Conservation (phyloP, 1,140 invertebrate species). For the Apis cerana region DNA sequence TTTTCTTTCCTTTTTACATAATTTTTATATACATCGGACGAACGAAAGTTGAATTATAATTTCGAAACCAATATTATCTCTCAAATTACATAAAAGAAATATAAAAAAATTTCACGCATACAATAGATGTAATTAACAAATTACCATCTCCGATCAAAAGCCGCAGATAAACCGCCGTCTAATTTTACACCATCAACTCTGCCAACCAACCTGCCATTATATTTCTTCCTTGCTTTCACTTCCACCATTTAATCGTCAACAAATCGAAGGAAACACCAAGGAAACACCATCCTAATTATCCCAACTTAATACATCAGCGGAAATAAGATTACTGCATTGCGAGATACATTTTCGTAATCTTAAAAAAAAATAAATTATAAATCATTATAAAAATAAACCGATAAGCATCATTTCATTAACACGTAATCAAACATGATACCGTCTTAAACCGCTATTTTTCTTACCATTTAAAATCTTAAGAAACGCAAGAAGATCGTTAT, state of each 20-base stretch:
- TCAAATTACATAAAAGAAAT: too few species aligned
- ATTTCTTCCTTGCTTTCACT: neutral
- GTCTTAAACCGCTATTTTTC: neutral
- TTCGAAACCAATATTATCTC: too few species aligned
- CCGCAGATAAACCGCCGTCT: too few species aligned
- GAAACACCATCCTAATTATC: neutral
- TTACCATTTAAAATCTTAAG: neutral
- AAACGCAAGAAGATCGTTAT: neutral
- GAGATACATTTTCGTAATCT: neutral
- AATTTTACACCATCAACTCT: neutral
- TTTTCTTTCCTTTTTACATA: too few species aligned
- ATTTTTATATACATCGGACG: too few species aligned
- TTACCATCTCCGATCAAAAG: neutral
- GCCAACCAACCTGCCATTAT: neutral
- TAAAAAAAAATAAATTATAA: too few species aligned
- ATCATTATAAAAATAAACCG: too few species aligned
- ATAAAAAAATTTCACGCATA: neutral
- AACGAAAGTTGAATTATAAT: too few species aligned
- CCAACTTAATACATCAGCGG: neutral
- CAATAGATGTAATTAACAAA: neutral
- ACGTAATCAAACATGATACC: too few species aligned
- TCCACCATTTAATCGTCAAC: neutral
- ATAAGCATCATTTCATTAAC: too few species aligned
- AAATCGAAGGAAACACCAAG: neutral
- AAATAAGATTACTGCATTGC: neutral